These are phyloP conservation scores for Ia io DNA, from an alignment of 2,113 vertebrate species.

Conservation along the genomic window DNA sequence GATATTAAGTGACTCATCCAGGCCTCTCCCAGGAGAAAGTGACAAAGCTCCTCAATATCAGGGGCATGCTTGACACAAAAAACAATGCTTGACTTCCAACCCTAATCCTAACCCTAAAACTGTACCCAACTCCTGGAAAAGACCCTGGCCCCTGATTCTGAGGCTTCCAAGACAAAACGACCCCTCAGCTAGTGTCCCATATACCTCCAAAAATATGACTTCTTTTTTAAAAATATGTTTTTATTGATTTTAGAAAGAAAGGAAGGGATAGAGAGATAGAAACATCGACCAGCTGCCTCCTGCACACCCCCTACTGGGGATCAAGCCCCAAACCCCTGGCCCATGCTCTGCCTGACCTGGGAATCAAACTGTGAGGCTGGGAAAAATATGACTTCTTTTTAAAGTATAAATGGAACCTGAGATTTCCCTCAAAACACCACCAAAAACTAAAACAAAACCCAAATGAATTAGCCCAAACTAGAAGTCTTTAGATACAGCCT, in stretches of 20 bases:
- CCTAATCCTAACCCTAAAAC: not conserved
- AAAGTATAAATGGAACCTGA: not conserved
- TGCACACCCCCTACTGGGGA: too few species aligned
- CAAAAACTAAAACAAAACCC: not conserved
- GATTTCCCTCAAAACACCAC: not conserved
- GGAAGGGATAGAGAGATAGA: too few species aligned
- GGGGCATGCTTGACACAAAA: not conserved
- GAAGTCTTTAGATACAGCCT: not conserved
- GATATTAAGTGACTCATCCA: not conserved
- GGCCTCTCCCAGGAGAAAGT: not conserved
- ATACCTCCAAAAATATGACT: not conserved
- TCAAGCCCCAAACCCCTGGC: too few species aligned
- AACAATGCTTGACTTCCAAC: not conserved
- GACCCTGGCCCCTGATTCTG: not conserved
- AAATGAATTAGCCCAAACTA: not conserved
- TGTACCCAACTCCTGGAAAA: not conserved
- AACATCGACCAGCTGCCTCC: too few species aligned
- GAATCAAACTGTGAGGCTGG: not conserved
- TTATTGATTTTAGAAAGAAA: too few species aligned
- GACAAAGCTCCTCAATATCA: not conserved
- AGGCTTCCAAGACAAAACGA: not conserved
- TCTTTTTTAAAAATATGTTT: not conserved
- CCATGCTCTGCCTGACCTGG: not conserved
- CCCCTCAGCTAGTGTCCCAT: not conserved
- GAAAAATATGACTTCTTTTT: not conserved